Evolutionary conservation across 2,888 invertebrate species (phyloP).

Genomic region (Matsumyia berberina): DNA sequence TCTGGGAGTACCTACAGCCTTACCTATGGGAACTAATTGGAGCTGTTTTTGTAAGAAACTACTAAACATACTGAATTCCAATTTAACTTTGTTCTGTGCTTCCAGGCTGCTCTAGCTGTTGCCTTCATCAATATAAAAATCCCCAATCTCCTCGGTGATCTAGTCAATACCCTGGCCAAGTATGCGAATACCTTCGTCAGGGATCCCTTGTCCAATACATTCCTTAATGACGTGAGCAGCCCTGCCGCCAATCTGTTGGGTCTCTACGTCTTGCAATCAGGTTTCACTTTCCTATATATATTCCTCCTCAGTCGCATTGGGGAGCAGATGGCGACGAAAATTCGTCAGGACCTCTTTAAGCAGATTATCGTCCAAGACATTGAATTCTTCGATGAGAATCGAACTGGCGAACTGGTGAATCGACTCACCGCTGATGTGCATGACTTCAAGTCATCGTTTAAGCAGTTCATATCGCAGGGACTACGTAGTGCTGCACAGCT

Average conservation of each 20-base stretch:
- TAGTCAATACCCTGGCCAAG: constrained; percentile 91
- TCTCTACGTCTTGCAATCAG: constrained; percentile 85
- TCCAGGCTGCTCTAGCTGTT: constrained; percentile 93
- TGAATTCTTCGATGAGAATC: constrained; percentile 94
- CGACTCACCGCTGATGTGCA: constrained; percentile 96
- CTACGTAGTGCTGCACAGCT: constrained; percentile 94
- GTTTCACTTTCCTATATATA: constrained; percentile 96
- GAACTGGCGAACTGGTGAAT: constrained; percentile 96
- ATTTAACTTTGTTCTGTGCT: constrained; percentile 30
- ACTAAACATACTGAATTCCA: neutral
- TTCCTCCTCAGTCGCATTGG: constrained; percentile 94
- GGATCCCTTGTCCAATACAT: constrained; percentile 82
- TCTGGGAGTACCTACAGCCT: constrained; percentile 90
- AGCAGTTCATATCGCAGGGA: constrained; percentile 96
- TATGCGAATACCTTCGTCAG: constrained; percentile 85
- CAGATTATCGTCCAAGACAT: constrained; percentile 93
- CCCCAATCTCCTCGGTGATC: constrained; percentile 91
- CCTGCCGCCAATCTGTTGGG: constrained; percentile 82
- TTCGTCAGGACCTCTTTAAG: constrained; percentile 92
- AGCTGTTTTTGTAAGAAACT: constrained; percentile 89
- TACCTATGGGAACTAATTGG: constrained; percentile 91
- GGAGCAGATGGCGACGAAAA: constrained; percentile 92
- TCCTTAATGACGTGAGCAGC: constrained; percentile 82
- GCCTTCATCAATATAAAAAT: constrained; percentile 95
- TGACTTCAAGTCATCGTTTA: constrained; percentile 98